These are phyloP conservation scores for Montipora sp. DNA, from an alignment of 64 coral and sea anemone species.

Conservation along the genomic window DNA sequence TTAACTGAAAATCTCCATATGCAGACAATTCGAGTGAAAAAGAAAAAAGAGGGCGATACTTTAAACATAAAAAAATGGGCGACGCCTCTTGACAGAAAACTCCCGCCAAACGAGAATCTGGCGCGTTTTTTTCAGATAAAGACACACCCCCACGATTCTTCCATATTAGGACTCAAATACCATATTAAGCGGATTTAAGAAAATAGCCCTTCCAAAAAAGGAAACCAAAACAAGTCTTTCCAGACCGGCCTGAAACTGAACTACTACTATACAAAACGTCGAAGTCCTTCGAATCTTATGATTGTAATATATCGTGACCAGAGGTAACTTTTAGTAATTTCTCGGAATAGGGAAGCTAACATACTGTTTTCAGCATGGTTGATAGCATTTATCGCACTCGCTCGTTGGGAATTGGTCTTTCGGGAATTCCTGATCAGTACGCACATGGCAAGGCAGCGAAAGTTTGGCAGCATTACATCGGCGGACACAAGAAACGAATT, in stretches of 20 bases:
- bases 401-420: constrained; percentile 78
- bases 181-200: not conserved
- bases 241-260: not conserved
- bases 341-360: not conserved
- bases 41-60: too few species aligned
- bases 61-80: too few species aligned
- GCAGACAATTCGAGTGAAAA: too few species aligned
- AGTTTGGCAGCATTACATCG: constrained; percentile 99
- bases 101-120: constrained; percentile 6
- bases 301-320: too few species aligned
- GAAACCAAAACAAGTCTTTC: constrained; percentile 76
- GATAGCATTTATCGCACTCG: constrained; percentile 94
- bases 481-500: constrained; percentile 89
- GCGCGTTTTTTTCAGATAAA: not conserved
- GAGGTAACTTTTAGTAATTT: not conserved
- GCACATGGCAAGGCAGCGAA: constrained; percentile 95
- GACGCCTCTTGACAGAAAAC: not conserved
- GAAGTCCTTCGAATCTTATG: too few species aligned
- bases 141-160: not conserved
- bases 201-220: constrained; percentile 8
- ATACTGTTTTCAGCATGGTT: constrained; percentile 49
- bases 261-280: too few species aligned
- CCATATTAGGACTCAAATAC: not conserved
- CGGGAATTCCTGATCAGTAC: constrained; percentile 98
- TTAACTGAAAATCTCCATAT: too few species aligned